phyloP scores from a whole-genome alignment of 2,888 invertebrate genomes.

The Bellardia bayeri region DNA sequence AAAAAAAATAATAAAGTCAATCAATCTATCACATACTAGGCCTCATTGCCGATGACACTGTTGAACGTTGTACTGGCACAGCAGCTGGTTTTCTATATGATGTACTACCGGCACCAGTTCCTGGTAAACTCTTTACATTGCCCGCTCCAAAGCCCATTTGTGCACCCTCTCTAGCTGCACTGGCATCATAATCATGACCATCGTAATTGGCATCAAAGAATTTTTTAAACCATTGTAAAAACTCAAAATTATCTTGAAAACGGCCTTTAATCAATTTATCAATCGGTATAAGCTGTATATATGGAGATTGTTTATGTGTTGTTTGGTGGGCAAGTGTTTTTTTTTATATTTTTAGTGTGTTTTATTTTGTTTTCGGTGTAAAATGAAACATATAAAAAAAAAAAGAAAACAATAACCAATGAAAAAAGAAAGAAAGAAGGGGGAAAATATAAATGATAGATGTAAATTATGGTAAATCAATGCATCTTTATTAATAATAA shows the following conservation, averaged over 20 bases:
- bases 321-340: neutral
- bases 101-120: slow-evolving; percentile 77
- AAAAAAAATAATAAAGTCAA: slow-evolving; percentile 36
- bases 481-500: slow-evolving; percentile 48
- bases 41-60: slow-evolving; percentile 79
- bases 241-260: slow-evolving; percentile 99
- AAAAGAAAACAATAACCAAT: slow-evolving; percentile 70
- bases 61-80: slow-evolving; percentile 75
- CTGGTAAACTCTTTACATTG: slow-evolving; percentile 81
- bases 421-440: slow-evolving; percentile 51
- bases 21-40: slow-evolving; percentile 81
- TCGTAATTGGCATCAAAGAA: slow-evolving; percentile 99
- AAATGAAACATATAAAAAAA: slow-evolving; percentile 73
- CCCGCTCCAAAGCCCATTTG: slow-evolving; percentile 90
- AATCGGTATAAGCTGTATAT: slow-evolving; percentile 84
- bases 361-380: slow-evolving; percentile 43
- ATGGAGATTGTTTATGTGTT: neutral
- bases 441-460: slow-evolving; percentile 68
- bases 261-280: slow-evolving; percentile 95
- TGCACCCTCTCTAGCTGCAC: slow-evolving; percentile 93
- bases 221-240: slow-evolving; percentile 99
- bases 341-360: neutral
- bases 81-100: slow-evolving; percentile 79
- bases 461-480: slow-evolving; percentile 66
- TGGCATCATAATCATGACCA: slow-evolving; percentile 96